Evolutionary conservation across 2,888 invertebrate genomes (phyloP).

Genomic region (Alloplasta piceator): DNA sequence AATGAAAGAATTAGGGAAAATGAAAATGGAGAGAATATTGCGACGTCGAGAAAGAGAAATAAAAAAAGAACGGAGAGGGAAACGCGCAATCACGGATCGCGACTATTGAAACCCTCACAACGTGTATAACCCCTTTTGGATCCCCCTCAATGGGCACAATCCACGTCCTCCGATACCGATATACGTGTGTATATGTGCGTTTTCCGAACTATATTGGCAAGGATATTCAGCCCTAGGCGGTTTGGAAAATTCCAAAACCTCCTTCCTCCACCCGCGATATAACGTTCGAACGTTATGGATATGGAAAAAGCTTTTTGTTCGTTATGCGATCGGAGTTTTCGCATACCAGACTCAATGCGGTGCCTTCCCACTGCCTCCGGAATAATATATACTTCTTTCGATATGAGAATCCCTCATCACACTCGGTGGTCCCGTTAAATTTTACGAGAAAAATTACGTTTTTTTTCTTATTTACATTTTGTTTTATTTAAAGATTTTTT

Average conservation of each 20-base stretch:
- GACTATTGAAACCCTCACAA: slow-evolving; percentile 27
- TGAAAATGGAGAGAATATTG: slow-evolving; percentile 3
- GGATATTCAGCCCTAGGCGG: slow-evolving; percentile 67
- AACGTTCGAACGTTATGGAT: neutral
- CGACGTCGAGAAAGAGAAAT: slow-evolving; percentile 29
- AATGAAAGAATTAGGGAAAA: neutral
- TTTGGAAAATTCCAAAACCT: slow-evolving; percentile 52
- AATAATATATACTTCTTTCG: slow-evolving; percentile 51
- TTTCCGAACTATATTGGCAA: slow-evolving; percentile 70
- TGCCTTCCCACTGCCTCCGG: slow-evolving; percentile 1
- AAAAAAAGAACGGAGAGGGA: slow-evolving; percentile 18
- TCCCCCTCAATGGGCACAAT: neutral
- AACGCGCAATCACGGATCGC: slow-evolving; percentile 22
- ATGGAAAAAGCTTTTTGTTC: slow-evolving; percentile 56
- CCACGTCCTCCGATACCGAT: slow-evolving; percentile 33
- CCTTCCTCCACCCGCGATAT: neutral
- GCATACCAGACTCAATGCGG: slow-evolving; percentile 6
- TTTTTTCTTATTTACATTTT: neutral
- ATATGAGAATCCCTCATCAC: neutral
- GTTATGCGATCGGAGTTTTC: slow-evolving; percentile 17
- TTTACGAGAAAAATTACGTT: neutral
- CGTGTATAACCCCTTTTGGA: neutral
- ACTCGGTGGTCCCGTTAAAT: neutral
- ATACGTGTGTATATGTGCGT: slow-evolving; percentile 27
- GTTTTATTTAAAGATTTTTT: too few species aligned